phyloP scores from a whole-genome alignment of 1,140 invertebrate genomes.

The Scaptodrosophila lebanonensis region DNA sequence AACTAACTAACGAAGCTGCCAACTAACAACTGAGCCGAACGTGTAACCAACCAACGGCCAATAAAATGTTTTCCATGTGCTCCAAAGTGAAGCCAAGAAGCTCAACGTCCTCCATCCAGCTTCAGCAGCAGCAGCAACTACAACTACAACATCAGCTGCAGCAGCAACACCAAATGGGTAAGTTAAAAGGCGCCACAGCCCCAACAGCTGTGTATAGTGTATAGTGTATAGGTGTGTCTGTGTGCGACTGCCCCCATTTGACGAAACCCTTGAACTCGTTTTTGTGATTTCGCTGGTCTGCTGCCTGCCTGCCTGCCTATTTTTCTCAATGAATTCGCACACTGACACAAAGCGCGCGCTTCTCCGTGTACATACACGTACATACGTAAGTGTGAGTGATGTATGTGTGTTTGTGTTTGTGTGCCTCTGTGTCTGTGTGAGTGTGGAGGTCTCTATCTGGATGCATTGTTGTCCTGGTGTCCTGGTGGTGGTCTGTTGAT shows the following conservation, averaged over 20 bases:
- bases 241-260: slow-evolving; percentile 42
- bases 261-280: slow-evolving; percentile 71
- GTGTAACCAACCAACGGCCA: neutral
- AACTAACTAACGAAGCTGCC: slow-evolving; percentile 45
- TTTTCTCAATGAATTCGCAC: slow-evolving; percentile 74
- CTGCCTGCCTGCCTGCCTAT: slow-evolving; percentile 41
- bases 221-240: slow-evolving; percentile 7
- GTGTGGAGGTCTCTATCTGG: neutral
- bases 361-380: slow-evolving; percentile 7
- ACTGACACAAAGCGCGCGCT: slow-evolving; percentile 26
- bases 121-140: slow-evolving; percentile 34
- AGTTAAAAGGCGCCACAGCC: slow-evolving; percentile 38
- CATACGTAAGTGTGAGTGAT: too few species aligned
- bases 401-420: slow-evolving; percentile 19
- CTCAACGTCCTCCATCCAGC: slow-evolving; percentile 41
- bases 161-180: slow-evolving; percentile 63
- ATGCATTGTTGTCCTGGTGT: neutral
- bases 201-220: slow-evolving; percentile 31
- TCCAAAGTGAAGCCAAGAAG: slow-evolving; percentile 65
- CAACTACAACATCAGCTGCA: slow-evolving; percentile 46
- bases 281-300: slow-evolving; percentile 24
- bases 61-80: slow-evolving; percentile 75
- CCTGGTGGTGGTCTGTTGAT: too few species aligned
- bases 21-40: slow-evolving; percentile 4
- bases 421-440: slow-evolving; percentile 6